Evolutionary conservation across 2,797 vertebrate genomes (phyloP).

Genomic region (Microctenopoma lineatum): DNA sequence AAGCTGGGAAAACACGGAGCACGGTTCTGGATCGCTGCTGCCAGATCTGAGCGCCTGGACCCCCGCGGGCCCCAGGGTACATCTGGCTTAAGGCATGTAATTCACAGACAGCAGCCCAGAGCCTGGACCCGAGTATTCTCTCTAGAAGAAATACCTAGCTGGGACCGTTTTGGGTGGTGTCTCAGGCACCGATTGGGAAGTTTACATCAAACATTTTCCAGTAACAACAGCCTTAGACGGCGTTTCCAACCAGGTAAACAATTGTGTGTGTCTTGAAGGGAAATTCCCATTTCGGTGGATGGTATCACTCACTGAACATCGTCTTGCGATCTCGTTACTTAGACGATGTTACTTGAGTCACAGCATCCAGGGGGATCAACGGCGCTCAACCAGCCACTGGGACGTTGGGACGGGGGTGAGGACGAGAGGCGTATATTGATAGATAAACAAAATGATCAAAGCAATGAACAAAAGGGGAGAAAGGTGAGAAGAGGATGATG

Average conservation of each 20-base stretch:
- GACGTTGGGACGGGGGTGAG: neutral
- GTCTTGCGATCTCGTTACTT: too few relatives aligned
- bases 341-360: neutral
- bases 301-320: too few relatives aligned
- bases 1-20: conserved; percentile 78
- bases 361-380: neutral
- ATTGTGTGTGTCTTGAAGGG: too few relatives aligned
- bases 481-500: conserved; percentile 1
- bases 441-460: neutral
- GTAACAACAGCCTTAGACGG: too few relatives aligned
- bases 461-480: conserved; percentile 1
- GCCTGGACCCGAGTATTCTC: neutral
- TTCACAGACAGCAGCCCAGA: conserved; percentile 4
- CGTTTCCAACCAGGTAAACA: too few relatives aligned
- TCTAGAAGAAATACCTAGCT: too few relatives aligned
- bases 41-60: conserved; percentile 58
- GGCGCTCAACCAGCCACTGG: neutral
- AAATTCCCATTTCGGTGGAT: too few relatives aligned
- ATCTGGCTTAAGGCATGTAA: conserved; percentile 58
- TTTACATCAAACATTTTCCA: too few relatives aligned
- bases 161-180: too few relatives aligned
- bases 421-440: neutral
- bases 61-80: conserved; percentile 52
- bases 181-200: too few relatives aligned
- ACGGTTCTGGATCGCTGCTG: conserved; percentile 52